phyloP scores from a whole-genome alignment of 2,113 vertebrate species.

The Chiloscyllium plagiosum region DNA sequence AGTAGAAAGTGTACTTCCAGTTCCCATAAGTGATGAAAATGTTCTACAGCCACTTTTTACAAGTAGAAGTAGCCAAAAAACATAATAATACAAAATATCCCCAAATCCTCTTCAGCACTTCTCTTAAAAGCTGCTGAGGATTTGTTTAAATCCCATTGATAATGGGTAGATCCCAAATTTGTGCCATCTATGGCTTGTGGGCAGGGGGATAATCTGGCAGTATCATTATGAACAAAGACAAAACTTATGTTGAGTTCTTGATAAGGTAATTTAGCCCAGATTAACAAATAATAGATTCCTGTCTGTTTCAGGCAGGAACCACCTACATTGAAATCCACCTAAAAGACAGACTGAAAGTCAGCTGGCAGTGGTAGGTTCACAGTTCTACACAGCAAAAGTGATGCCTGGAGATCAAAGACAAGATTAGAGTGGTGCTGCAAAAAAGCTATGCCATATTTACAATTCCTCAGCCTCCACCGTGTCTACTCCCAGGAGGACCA shows the following conservation, averaged over 20 bases:
- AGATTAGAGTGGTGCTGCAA: too few relatives aligned
- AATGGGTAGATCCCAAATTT: neutral
- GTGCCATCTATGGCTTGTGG: neutral
- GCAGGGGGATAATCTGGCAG: neutral
- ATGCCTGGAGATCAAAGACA: too few relatives aligned
- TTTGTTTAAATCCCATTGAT: neutral
- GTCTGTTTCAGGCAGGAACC: too few relatives aligned
- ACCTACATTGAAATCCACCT: neutral
- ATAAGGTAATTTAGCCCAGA: neutral
- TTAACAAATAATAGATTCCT: neutral
- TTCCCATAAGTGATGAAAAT: slow-evolving; percentile 7
- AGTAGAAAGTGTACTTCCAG: neutral
- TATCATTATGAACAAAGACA: neutral
- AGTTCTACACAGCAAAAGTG: too few relatives aligned
- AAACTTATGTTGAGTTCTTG: neutral
- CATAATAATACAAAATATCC: slow-evolving; percentile 2
- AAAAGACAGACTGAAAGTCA: neutral
- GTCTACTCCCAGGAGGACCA: too few relatives aligned
- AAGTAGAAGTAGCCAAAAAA: neutral
- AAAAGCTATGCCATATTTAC: too few relatives aligned
- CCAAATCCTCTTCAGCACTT: neutral
- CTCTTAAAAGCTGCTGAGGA: neutral
- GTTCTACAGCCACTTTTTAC: neutral
- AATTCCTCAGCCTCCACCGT: too few relatives aligned
- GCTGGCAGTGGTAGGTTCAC: neutral